A percentile compares a stretch with the other conserved stretches of the same genome.
phyloP scores from a whole-genome alignment of 2,888 invertebrate species.

The Apotomis betuletana region DNA sequence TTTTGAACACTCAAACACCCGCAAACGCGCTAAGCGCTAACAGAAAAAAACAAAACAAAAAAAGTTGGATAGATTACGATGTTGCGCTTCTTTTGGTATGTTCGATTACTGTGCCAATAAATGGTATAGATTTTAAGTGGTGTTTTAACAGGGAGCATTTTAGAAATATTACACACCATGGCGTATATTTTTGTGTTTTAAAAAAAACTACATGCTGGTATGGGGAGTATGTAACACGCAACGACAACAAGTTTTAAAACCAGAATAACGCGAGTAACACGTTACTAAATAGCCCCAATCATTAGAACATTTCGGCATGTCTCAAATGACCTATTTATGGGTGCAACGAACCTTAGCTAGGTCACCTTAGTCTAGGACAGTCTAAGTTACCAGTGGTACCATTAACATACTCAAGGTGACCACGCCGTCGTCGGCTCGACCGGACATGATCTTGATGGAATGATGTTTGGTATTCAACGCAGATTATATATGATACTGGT shows the following conservation, averaged over 20 bases:
- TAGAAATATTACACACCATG: no score
- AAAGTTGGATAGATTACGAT: no score
- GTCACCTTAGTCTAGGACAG: slow-evolving; percentile 35
- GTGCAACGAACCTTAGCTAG: slow-evolving; percentile 26
- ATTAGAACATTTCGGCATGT: slow-evolving; percentile 5
- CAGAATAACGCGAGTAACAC: neutral
- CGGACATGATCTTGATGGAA: slow-evolving; percentile 24
- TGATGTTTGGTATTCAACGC: slow-evolving; percentile 16
- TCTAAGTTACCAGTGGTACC: slow-evolving; percentile 3
- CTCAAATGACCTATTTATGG: slow-evolving; percentile 25
- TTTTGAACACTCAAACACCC: no score
- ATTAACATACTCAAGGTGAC: slow-evolving; percentile 36
- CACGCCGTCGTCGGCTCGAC: slow-evolving; percentile 6
- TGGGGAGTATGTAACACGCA: no score
- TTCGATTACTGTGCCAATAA: no score
- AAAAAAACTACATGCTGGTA: no score
- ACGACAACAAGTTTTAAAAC: neutral
- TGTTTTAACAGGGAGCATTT: no score
- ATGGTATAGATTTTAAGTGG: no score
- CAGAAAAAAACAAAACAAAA: no score
- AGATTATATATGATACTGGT: neutral
- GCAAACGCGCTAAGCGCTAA: no score
- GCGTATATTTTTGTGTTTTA: no score
- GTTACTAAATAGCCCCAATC: neutral
- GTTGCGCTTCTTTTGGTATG: no score